Evolutionary conservation across 2,113 vertebrate genomes (phyloP), one percentile per base, ranked within the genome.

Genomic region (Dendrocopos noguchii): DNA sequence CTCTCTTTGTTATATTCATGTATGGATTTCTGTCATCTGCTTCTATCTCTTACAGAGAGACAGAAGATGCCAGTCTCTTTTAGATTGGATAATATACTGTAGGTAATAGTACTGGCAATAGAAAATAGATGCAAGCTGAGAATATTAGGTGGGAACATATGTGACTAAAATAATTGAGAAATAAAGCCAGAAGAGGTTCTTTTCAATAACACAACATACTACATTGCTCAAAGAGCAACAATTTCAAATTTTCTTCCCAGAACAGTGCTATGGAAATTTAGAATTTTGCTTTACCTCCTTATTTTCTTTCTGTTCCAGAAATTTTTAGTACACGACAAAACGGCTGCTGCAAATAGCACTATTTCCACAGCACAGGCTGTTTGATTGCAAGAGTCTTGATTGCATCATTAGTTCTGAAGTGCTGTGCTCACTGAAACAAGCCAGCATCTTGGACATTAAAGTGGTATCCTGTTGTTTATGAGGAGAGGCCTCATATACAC

Each of bases 371-470:
- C 97, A 97, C 97, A 97, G 98, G 97, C 98, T 98, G 98, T 98
- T 98, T 98, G 98, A 98, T 98, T 98, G 98, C 98, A 97, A 97
- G 97, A 97, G 97, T 97, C 98, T 97, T 98, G 98, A 98, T 98
- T 98, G 98, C 98, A 98, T 98, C 98, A 98, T 98, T 98, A 98
- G 98, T 97, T 97, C 97, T 98, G 98, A 98, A 98, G 98, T 98
- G 98, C 98, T 98, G 98, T 98, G 98, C 98, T 98, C 98, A 98
- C 98, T 98, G 98, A 98, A 97, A 98, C 98, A 98, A 98, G 97
- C 98, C 97, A 97, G 97, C 98, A 97, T 98, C 98, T 97, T 98
- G 98, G 98, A 98, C 98, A 98, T 98, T 98, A 98, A 98, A 98
- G 98, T 97, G 98, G 98, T 98, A 97, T 98, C 98, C 98, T 97